Evolutionary conservation across 2,888 invertebrate genomes (phyloP).

Genomic region (Eilema griseolum): DNA sequence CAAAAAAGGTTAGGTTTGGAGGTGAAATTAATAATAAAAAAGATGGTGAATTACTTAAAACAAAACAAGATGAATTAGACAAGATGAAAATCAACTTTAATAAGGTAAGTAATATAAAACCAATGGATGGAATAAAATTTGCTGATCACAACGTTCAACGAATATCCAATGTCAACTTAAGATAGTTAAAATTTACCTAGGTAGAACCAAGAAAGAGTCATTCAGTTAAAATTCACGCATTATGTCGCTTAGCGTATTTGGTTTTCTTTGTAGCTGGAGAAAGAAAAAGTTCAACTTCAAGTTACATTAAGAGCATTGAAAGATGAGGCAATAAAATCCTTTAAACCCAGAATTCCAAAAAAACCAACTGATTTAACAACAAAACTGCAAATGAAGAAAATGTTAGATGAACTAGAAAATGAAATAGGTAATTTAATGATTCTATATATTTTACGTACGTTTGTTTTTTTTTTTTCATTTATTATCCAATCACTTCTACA

Average conservation of each 20-base stretch:
- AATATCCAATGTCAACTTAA: neutral
- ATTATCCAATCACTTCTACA: neutral
- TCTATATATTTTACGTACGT: neutral
- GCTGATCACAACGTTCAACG: neutral
- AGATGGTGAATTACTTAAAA: constrained; percentile 77
- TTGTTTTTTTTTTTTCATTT: neutral
- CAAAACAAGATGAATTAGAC: constrained; percentile 83
- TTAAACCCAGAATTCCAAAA: constrained; percentile 91
- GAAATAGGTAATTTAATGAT: constrained; percentile 90
- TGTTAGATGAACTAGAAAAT: constrained; percentile 95
- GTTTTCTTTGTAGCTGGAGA: constrained; percentile 80
- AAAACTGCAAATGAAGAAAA: constrained; percentile 91
- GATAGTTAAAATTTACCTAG: neutral
- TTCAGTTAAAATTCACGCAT: neutral
- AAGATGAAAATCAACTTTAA: constrained; percentile 85
- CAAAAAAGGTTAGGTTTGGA: constrained; percentile 82
- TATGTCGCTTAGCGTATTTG: constrained; percentile 27
- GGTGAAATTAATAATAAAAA: constrained; percentile 74
- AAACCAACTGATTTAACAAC: constrained; percentile 91
- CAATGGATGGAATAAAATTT: neutral
- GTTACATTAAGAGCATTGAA: constrained; percentile 89
- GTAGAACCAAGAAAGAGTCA: neutral
- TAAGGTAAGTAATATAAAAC: constrained; percentile 64
- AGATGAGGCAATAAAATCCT: constrained; percentile 88
- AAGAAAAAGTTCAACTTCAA: constrained; percentile 89